Evolutionary conservation across 2,888 invertebrate genomes (phyloP).

Genomic region (Acronicta aceris): DNA sequence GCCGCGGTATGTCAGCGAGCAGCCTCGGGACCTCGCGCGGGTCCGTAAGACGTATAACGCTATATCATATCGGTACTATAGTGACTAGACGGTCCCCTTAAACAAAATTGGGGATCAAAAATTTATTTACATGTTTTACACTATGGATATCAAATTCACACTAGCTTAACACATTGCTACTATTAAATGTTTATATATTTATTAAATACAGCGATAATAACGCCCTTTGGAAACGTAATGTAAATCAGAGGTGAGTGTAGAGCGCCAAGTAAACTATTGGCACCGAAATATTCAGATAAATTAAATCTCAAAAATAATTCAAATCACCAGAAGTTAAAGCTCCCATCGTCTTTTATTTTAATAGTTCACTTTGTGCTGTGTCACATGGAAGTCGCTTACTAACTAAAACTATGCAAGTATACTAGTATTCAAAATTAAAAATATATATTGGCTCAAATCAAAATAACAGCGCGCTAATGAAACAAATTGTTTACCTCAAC

Average conservation of each 20-base stretch:
- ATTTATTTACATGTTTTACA: conserved; percentile 78
- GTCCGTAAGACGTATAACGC: conserved; percentile 52
- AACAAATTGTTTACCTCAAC: conserved; percentile 49
- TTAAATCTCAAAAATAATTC: conserved; percentile 77
- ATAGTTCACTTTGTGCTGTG: conserved; percentile 80
- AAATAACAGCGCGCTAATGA: conserved; percentile 56
- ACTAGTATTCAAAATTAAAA: conserved; percentile 70
- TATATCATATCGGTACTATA: conserved; percentile 72
- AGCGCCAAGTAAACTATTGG: conserved; percentile 65
- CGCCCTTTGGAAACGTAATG: conserved; percentile 68
- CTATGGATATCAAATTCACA: conserved; percentile 80
- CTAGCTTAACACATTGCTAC: conserved; percentile 77
- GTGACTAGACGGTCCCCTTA: conserved; percentile 83
- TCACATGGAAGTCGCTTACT: conserved; percentile 80
- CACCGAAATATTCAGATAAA: conserved; percentile 69
- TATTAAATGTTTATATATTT: conserved; percentile 60
- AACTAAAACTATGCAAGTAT: conserved; percentile 70
- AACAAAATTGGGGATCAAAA: conserved; percentile 68
- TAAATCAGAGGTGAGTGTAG: conserved; percentile 60
- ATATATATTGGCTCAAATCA: conserved; percentile 63
- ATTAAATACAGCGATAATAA: conserved; percentile 66
- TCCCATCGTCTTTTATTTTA: conserved; percentile 63
- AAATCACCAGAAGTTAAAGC: conserved; percentile 69
- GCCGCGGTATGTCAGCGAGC: conserved; percentile 41
- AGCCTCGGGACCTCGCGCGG: conserved; percentile 35